Conservation (phyloP, 1,140 invertebrate species). For the Lucilia cuprina region DNA sequence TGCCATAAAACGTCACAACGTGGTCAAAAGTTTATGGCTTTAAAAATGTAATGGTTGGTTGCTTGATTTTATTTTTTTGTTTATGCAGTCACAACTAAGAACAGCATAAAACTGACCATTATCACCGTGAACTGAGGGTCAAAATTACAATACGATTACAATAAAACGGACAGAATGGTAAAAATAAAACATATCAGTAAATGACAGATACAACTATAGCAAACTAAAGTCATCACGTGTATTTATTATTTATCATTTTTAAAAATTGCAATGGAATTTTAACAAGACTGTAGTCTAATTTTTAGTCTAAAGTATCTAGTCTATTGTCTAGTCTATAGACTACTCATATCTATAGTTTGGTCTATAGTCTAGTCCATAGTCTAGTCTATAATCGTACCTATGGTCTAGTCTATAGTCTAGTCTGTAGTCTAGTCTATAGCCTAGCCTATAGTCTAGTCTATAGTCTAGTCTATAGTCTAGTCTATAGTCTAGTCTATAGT, state of each 20-base stretch:
- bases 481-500: no score
- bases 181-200: not conserved
- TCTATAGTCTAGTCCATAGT: no score
- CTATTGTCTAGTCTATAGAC: no score
- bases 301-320: no score
- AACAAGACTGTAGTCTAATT: no score
- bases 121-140: not conserved
- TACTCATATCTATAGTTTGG: no score
- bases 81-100: not conserved
- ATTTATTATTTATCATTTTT: not conserved
- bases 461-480: no score
- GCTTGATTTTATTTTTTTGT: not conserved
- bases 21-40: not conserved
- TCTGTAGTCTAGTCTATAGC: no score
- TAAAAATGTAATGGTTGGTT: not conserved
- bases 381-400: no score
- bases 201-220: not conserved
- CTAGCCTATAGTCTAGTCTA: no score
- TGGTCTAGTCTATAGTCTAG: no score
- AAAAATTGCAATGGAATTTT: not conserved
- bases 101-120: not conserved
- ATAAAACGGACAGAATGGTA: no score
- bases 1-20: not conserved
- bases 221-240: not conserved
- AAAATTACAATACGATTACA: not conserved